Conservation (phyloP, 2,888 invertebrate genomes). For the Acronicta leporina region DNA sequence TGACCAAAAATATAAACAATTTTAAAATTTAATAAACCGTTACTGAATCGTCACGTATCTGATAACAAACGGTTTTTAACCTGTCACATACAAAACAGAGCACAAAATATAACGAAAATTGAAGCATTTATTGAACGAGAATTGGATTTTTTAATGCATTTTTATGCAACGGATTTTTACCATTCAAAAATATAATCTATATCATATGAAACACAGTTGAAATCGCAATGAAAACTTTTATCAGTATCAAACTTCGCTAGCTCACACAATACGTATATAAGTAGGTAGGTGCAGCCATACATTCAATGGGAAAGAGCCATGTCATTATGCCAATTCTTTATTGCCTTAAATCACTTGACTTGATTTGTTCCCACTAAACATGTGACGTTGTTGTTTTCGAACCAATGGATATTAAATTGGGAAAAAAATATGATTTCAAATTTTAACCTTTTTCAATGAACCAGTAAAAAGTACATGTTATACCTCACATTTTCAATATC, state of each 20-base stretch:
- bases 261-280: conserved; percentile 44
- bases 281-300: conserved; percentile 41
- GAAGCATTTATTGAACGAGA: too few species aligned
- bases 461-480: not conserved
- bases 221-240: not conserved
- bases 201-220: not conserved
- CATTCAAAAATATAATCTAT: not conserved
- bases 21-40: too few species aligned
- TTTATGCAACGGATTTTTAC: not conserved
- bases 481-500: not conserved
- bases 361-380: conserved; percentile 57
- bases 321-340: conserved; percentile 32
- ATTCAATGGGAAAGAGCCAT: conserved; percentile 47
- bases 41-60: too few species aligned
- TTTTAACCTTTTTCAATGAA: too few species aligned
- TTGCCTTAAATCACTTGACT: conserved; percentile 38
- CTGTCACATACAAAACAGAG: too few species aligned
- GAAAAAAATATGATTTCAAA: not conserved
- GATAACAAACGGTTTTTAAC: not conserved
- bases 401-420: conserved; percentile 10
- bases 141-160: too few species aligned
- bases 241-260: conserved; percentile 15
- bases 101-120: too few species aligned
- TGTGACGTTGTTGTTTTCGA: conserved; percentile 38
- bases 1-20: too few species aligned